Percentiles rank a stretch among this genome's conserved stretches.
phyloP scores from a whole-genome alignment of 2,888 invertebrate genomes.

The Pollenia labialis region DNA sequence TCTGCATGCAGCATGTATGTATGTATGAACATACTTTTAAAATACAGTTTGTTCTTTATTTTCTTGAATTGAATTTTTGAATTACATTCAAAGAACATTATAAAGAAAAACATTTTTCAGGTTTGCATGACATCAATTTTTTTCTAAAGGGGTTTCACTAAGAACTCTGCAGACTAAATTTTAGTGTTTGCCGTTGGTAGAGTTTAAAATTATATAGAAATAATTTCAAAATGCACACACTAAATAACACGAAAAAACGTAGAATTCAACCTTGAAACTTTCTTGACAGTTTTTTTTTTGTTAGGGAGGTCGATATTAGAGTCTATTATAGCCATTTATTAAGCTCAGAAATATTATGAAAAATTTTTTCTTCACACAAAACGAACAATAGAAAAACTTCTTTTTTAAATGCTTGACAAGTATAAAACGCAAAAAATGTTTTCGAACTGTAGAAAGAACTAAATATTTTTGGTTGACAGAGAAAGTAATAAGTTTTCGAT shows the following conservation, averaged over 20 bases:
- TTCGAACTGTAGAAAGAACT: neutral
- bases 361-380: neutral
- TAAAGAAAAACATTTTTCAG: slow-evolving; percentile 3
- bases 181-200: slow-evolving; percentile 24
- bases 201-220: neutral
- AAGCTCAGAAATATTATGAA: slow-evolving; percentile 4
- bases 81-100: neutral
- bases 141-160: neutral
- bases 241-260: neutral
- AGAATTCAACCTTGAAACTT: slow-evolving; percentile 22
- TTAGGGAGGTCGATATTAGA: neutral
- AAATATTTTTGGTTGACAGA: neutral
- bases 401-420: slow-evolving; percentile 19
- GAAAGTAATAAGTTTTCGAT: slow-evolving; percentile 15
- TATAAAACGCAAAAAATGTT: neutral
- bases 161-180: slow-evolving; percentile 20
- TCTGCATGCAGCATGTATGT: too few relatives aligned
- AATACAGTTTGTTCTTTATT: neutral
- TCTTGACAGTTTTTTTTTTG: neutral
- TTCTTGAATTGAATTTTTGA: neutral
- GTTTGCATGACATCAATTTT: neutral
- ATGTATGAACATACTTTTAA: too few relatives aligned
- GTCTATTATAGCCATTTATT: slow-evolving; percentile 36
- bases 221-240: neutral
- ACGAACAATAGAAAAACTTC: slow-evolving; percentile 42